phyloP scores from a whole-genome alignment of 2,797 vertebrate species.

The Anguilla anguilla region DNA sequence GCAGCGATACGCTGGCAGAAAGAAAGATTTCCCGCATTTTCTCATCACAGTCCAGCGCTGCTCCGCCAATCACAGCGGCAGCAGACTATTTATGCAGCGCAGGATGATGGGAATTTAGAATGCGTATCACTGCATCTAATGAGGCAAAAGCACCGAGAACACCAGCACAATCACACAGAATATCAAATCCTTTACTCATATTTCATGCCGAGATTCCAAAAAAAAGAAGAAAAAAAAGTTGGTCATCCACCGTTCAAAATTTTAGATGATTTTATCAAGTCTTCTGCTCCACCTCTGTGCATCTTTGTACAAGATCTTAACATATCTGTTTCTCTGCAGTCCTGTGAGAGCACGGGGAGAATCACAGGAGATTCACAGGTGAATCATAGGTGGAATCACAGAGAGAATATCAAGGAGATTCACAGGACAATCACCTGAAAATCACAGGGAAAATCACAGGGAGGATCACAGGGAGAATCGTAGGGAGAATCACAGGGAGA shows the following conservation, averaged over 20 bases:
- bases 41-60: conserved; percentile 51
- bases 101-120: conserved; percentile 55
- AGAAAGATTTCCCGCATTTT: conserved; percentile 53
- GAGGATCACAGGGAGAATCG: too few relatives aligned
- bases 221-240: conserved; percentile 54
- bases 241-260: conserved; percentile 65
- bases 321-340: neutral
- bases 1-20: conserved; percentile 45
- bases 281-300: neutral
- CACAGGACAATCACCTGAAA: too few relatives aligned
- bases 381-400: too few relatives aligned
- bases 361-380: too few relatives aligned
- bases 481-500: too few relatives aligned
- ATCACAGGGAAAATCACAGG: too few relatives aligned
- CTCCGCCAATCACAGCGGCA: conserved; percentile 60
- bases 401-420: too few relatives aligned
- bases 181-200: conserved; percentile 65
- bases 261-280: conserved; percentile 34
- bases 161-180: conserved; percentile 69
- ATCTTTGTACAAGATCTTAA: too few relatives aligned
- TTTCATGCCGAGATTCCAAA: conserved; percentile 65
- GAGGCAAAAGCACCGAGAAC: conserved; percentile 59
- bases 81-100: conserved; percentile 49
- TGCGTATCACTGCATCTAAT: conserved; percentile 64
- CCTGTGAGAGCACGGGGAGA: neutral